A percentile compares a stretch with the other conserved stretches of the same genome.
phyloP scores from a whole-genome alignment of 92 coral and sea anemone species.

The Micromussa lordhowensis region DNA sequence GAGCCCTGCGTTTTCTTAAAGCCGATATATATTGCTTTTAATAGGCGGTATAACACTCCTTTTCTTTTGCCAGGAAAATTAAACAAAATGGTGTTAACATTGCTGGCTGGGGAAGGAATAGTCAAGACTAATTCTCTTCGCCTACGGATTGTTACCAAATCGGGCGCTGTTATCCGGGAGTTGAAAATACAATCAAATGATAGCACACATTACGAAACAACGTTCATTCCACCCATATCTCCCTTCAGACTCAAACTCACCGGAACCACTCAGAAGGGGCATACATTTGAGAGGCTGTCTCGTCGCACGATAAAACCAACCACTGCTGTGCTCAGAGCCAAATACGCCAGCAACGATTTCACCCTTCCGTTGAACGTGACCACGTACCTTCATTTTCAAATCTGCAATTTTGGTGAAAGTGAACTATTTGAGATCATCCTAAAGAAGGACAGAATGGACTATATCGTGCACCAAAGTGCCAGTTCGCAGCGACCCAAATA shows the following conservation, averaged over 20 bases:
- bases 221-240: conserved; percentile 52
- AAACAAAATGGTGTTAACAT: conserved; percentile 67
- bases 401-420: conserved; percentile 44
- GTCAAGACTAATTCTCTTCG: conserved; percentile 61
- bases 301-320: conserved; percentile 75
- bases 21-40: too few relatives aligned
- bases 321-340: conserved; percentile 67
- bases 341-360: conserved; percentile 67
- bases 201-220: conserved; percentile 63
- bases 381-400: conserved; percentile 59
- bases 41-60: background rate
- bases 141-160: conserved; percentile 70
- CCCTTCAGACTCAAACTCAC: conserved; percentile 75
- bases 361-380: conserved; percentile 60
- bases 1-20: too few relatives aligned
- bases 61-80: background rate
- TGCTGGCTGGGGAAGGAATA: conserved; percentile 71
- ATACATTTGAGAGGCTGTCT: conserved; percentile 73
- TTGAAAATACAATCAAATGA: conserved; percentile 63
- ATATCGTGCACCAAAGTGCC: background rate
- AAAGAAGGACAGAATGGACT: conserved; percentile 64
- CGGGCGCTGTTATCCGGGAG: conserved; percentile 64
- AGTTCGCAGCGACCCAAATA: background rate
- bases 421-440: conserved; percentile 12
- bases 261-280: conserved; percentile 74